Evolutionary conservation across 1,140 invertebrate species (phyloP).

Genomic region (Pygmarrhopalites habei): DNA sequence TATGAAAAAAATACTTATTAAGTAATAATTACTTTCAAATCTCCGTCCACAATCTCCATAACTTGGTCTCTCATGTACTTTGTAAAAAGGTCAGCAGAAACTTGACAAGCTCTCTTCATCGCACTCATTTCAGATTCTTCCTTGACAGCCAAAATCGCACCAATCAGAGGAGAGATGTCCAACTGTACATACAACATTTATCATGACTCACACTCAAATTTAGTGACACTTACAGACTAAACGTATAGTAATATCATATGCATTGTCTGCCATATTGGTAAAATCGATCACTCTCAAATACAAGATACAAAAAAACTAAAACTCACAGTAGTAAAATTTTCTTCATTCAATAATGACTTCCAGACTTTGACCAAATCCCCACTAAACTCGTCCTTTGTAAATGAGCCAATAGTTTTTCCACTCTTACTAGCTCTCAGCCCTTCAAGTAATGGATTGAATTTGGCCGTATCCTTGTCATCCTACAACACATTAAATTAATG

Average conservation of each 20-base stretch:
- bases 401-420: conserved; percentile 85
- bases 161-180: conserved; percentile 78
- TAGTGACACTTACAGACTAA: no score
- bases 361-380: conserved; percentile 89
- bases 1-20: neutral
- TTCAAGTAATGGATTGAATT: conserved; percentile 80
- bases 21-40: conserved; percentile 62
- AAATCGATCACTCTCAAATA: no score
- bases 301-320: neutral
- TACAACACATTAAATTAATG: conserved; percentile 46
- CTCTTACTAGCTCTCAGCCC: conserved; percentile 80
- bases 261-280: no score
- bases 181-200: conserved; percentile 55
- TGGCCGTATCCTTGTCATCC: conserved; percentile 90
- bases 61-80: conserved; percentile 97
- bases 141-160: conserved; percentile 86
- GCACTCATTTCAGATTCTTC: conserved; percentile 86
- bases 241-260: neutral
- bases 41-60: conserved; percentile 97
- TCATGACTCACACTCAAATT: conserved; percentile 14
- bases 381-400: conserved; percentile 87
- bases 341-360: conserved; percentile 65
- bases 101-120: conserved; percentile 89
- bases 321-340: conserved; percentile 68
- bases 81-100: conserved; percentile 89